These are phyloP conservation scores for Drosophila pachea DNA, from an alignment of 1,140 invertebrate genomes.

Conservation along the genomic window DNA sequence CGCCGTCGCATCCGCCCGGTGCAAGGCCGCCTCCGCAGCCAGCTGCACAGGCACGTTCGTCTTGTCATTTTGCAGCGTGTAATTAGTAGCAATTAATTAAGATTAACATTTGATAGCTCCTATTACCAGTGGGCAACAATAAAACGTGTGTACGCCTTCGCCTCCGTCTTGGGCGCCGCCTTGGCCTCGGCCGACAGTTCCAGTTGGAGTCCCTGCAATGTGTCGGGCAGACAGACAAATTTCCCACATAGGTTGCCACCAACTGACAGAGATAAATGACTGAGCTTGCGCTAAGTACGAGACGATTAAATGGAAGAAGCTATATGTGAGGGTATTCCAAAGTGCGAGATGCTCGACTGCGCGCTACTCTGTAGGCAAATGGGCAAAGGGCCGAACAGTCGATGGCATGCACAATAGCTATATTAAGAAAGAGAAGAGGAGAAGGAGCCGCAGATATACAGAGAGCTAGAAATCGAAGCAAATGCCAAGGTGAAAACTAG, in stretches of 20 bases:
- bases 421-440: too few species aligned
- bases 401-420: too few species aligned
- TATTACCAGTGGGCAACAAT: slow-evolving; percentile 9
- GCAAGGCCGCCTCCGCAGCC: background rate
- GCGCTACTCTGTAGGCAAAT: background rate
- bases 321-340: background rate
- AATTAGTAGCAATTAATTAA: slow-evolving; percentile 70
- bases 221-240: slow-evolving; percentile 34
- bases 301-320: background rate
- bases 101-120: slow-evolving; percentile 64
- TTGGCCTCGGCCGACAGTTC: background rate
- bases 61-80: slow-evolving; percentile 13
- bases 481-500: too few species aligned
- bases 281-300: slow-evolving; percentile 2
- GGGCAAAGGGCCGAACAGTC: too few species aligned
- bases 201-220: slow-evolving; percentile 4
- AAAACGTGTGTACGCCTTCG: slow-evolving; percentile 10
- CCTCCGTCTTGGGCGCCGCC: background rate
- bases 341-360: background rate
- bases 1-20: background rate
- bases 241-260: slow-evolving; percentile 20
- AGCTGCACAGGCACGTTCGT: background rate
- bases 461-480: too few species aligned
- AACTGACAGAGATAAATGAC: slow-evolving; percentile 53
- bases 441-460: too few species aligned